phyloP scores from a whole-genome alignment of 2,113 vertebrate genomes.

The Pomatorhinus ruficollis region DNA sequence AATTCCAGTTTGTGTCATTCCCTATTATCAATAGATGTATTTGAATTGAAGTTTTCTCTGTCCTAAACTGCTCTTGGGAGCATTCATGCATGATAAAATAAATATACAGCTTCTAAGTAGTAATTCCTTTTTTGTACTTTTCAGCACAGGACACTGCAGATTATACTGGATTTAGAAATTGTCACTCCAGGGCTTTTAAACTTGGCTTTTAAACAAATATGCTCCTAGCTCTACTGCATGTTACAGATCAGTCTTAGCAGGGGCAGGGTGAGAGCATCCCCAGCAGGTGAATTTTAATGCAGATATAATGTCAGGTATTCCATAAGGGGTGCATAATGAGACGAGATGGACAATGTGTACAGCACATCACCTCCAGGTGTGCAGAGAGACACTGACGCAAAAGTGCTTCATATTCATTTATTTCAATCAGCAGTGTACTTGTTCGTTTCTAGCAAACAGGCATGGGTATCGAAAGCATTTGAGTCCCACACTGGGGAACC shows the following conservation, averaged over 20 bases:
- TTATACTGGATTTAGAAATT: neutral
- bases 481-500: neutral
- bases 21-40: neutral
- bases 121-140: neutral
- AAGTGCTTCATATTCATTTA: conserved; percentile 37
- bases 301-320: neutral
- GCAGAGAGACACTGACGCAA: neutral
- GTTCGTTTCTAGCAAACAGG: neutral
- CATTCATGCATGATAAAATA: neutral
- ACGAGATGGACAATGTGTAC: neutral
- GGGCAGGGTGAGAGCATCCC: neutral
- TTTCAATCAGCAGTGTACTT: neutral
- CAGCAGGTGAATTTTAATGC: neutral
- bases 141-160: neutral
- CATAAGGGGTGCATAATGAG: neutral
- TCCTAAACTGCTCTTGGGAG: neutral
- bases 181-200: neutral
- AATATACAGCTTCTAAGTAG: neutral
- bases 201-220: neutral
- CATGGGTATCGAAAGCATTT: neutral
- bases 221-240: neutral
- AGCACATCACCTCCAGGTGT: neutral
- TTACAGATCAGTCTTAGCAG: neutral
- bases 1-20: neutral
- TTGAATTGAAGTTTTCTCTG: neutral